Base-by-base conservation (phyloP, 2,113 vertebrate species). In the Pachypanchax playfairii region DNA sequence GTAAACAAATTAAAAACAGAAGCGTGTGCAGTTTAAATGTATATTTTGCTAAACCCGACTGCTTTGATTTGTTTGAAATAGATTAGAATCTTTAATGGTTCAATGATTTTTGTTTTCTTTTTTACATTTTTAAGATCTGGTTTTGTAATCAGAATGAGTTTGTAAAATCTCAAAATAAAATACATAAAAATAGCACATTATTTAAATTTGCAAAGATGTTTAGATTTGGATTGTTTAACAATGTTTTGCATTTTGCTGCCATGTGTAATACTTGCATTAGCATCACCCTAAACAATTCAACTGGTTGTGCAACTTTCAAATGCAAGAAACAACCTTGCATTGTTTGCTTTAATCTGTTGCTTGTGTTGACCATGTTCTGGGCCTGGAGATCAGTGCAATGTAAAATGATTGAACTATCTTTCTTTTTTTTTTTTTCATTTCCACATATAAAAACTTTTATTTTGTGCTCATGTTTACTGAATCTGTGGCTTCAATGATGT, bases 221-320 rank as follows among this genome's bases (percentile, higher is more conserved):
- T 29, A 12, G 18, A 15, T 20, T 26, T 11, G 13, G n/a, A 31
- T 51, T 9, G 33, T 21, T 12, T 33, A 12, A 9, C n/a, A 11
- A 9, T 20, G 17, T 50, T 29, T 20, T 29, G 25, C 22, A 26
- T 3, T 22, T 18, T 26, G 11, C 13, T 29, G 13, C 13, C 5
- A 12, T 24, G 31, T 63, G 42, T 75, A 72, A 65, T 78, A 50
- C 87, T 83, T 85, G 87, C 83, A 81, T 89, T 85, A 89, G 79
- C 77, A 84, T 83, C 60, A 60, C 20, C 35, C 49, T 22, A 38
- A 68, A 57, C 44, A 66, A 64, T 62, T 52, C 35, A 50, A 74
- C 48, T 21, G 59, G 57, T 38, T 56, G 41, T 60, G 56, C 76
- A 74, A 70, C 35, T 56, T 38, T 52, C 60, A 41, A 81, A 85